Evolutionary conservation across 1,140 invertebrate species (phyloP).

Genomic region (Drosophila arawakana): DNA sequence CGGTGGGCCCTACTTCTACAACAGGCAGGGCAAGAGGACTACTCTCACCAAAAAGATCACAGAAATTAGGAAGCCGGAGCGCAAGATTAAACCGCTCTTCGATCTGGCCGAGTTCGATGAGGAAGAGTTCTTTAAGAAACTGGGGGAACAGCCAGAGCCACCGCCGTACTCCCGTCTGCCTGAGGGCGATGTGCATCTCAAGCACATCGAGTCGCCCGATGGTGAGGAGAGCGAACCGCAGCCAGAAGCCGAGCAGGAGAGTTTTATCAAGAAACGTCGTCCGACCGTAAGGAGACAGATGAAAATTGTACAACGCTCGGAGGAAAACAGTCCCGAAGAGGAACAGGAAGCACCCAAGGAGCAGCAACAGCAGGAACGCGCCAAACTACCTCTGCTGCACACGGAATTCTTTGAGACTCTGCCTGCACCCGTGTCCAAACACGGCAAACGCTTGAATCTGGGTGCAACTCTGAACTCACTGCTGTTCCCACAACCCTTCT

Average conservation of each 20-base stretch:
- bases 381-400: slow-evolving; percentile 51
- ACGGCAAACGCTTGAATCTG: slow-evolving; percentile 46
- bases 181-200: slow-evolving; percentile 76
- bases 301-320: slow-evolving; percentile 54
- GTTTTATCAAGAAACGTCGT: slow-evolving; percentile 32
- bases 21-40: slow-evolving; percentile 59
- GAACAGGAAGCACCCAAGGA: slow-evolving; percentile 15
- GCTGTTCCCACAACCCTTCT: slow-evolving; percentile 76
- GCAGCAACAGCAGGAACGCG: slow-evolving; percentile 8
- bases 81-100: slow-evolving; percentile 61
- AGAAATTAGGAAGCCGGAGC: slow-evolving; percentile 75
- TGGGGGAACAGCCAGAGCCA: slow-evolving; percentile 63
- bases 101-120: slow-evolving; percentile 76
- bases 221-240: slow-evolving; percentile 64
- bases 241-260: slow-evolving; percentile 41
- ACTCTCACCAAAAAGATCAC: slow-evolving; percentile 77
- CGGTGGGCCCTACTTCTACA: slow-evolving; percentile 69
- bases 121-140: slow-evolving; percentile 79
- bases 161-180: slow-evolving; percentile 64
- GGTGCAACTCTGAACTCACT: slow-evolving; percentile 69
- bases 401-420: slow-evolving; percentile 77
- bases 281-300: slow-evolving; percentile 35
- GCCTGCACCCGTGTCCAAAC: slow-evolving; percentile 42
- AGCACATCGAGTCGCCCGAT: slow-evolving; percentile 65
- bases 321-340: slow-evolving; percentile 28